phyloP scores from a whole-genome alignment of 1,140 invertebrate genomes.

The Chymomyza costata region DNA sequence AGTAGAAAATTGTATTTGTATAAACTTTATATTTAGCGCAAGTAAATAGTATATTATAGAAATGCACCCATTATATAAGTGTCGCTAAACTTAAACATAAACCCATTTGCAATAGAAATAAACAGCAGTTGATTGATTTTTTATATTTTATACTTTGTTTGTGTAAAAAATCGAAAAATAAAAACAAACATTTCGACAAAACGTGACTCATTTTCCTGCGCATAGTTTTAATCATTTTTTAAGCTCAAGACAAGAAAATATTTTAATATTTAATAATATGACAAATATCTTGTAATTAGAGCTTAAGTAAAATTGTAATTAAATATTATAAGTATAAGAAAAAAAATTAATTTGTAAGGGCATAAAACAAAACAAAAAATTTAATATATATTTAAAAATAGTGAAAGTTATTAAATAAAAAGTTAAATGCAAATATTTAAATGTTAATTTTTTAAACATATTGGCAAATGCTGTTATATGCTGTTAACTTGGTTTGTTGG shows the following conservation, averaged over 20 bases:
- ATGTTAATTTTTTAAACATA: no score
- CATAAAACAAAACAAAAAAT: no score
- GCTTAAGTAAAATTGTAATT: no score
- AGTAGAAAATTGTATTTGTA: constrained; percentile 61
- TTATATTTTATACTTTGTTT: no score
- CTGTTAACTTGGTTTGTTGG: constrained; percentile 18
- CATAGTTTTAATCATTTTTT: not conserved
- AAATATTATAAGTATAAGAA: no score
- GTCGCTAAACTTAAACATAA: no score
- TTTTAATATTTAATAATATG: not conserved
- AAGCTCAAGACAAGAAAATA: not conserved
- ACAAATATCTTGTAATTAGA: no score
- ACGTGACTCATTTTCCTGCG: not conserved
- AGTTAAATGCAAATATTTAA: not conserved
- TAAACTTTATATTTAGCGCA: constrained; percentile 35
- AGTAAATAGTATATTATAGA: not conserved
- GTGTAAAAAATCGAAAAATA: constrained; percentile 4
- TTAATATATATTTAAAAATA: constrained; percentile 1
- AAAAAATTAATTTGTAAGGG: no score
- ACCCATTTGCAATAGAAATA: no score
- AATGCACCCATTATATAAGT: not conserved
- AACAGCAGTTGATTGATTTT: constrained; percentile 8
- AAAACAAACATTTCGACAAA: constrained; percentile 1
- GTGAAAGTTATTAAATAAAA: constrained; percentile 6
- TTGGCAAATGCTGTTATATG: constrained; percentile 19